phyloP scores from a whole-genome alignment of 2,113 vertebrate species.

The Mystacornis crossleyi region DNA sequence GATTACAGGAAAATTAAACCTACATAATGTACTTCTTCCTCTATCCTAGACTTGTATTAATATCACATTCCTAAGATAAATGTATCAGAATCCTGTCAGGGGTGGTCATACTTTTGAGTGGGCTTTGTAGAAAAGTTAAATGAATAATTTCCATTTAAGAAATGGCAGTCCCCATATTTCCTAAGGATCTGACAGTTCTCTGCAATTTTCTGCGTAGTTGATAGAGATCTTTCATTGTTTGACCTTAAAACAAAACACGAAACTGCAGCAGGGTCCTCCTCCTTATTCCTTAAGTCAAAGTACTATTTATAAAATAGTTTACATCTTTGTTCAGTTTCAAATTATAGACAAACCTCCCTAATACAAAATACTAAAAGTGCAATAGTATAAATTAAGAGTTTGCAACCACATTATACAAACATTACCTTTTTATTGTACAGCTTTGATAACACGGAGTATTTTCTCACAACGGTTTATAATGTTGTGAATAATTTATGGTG shows the following conservation, averaged over 20 bases:
- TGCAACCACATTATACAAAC: conserved; percentile 93
- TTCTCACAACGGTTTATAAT: conserved; percentile 86
- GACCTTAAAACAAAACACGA: conserved; percentile 68
- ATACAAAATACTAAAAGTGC: conserved; percentile 94
- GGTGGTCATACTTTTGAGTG: neutral
- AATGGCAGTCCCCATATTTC: conserved; percentile 46
- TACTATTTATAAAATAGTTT: conserved; percentile 81
- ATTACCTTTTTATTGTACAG: conserved; percentile 86
- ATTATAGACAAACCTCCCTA: conserved; percentile 94
- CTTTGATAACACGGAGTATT: conserved; percentile 79
- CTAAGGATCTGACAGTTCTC: conserved; percentile 48
- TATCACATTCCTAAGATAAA: conserved; percentile 42
- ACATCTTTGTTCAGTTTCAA: conserved; percentile 78
- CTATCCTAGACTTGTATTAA: conserved; percentile 63
- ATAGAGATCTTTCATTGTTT: conserved; percentile 37
- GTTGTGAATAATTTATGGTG: conserved; percentile 74
- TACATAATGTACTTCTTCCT: conserved; percentile 8
- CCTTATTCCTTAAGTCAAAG: conserved; percentile 62
- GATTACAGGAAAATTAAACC: conserved; percentile 10
- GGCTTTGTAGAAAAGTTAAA: conserved; percentile 44
- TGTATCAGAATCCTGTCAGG: neutral
- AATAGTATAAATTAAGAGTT: conserved; percentile 97
- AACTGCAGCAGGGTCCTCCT: conserved; percentile 32
- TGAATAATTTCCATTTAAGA: conserved; percentile 44
- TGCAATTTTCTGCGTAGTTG: conserved; percentile 57